Base-by-base conservation (phyloP, 2,113 vertebrate species). In the Phyllostomus discolor region DNA sequence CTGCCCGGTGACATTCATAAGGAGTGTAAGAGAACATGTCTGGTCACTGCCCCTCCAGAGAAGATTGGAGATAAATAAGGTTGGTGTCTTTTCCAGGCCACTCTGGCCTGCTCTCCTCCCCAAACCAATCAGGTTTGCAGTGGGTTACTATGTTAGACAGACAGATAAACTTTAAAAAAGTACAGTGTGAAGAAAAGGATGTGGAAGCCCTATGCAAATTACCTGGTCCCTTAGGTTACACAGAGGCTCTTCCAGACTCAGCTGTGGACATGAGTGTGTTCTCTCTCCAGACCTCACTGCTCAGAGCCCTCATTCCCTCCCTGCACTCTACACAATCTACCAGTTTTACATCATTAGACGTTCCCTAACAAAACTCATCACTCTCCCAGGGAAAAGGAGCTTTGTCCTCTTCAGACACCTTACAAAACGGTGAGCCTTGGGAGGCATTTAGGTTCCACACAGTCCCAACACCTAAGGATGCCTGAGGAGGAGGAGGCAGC, bases 141-240 rank as follows among this genome's bases (percentile, higher is more conserved):
- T 43, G 38, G 5, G 8, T 26, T 4, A 10, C 50, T 76, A 15
- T 52, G 20, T 2, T 35, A 35, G n/a, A n/a, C 19, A 20, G 12
- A n/a, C 43, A 52, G 28, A 26, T 0, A 78, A 57, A 38, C 28
- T 6, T 41, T 17, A 57, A 16, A 43, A 28, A 50, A 76, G 41
- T 1, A 4, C 3, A 35, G 11, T 4, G 26, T 85, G 35, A 19
- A 33, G 82, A 38, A 41, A 35, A 31, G 12, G 22, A 28, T 1
- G 16, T 48, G 20, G 67, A n/a, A 35, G 16, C 22, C 57, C 82
- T 50, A 3, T 22, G 31, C 48, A 66, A 54, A 57, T 73, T 7
- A 50, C 9, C 17, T 9, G 28, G 0, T 17, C 3, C 0, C 33
- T 20, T 9, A 15, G 7, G 26, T 54, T 28, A 46, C 0, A 1